Evolutionary conservation across 2,888 invertebrate species (phyloP).

Genomic region (Beris chalybata): DNA sequence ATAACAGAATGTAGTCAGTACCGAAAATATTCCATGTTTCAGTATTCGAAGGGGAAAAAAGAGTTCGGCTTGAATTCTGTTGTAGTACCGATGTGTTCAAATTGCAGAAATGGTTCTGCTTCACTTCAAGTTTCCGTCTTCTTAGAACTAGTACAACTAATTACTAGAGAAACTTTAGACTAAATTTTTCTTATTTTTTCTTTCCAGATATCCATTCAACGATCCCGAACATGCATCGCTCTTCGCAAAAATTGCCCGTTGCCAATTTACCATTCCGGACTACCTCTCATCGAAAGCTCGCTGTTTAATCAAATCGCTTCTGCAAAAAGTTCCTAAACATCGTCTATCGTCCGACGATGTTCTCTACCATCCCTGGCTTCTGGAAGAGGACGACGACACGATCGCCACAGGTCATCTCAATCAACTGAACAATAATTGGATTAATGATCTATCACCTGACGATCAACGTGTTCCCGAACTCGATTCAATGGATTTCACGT

Average conservation of each 20-base stretch:
- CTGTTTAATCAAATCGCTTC: slow-evolving; percentile 78
- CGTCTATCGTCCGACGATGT: slow-evolving; percentile 79
- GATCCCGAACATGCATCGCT: slow-evolving; percentile 84
- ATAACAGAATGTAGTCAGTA: no score
- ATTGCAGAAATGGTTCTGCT: no score
- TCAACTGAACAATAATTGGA: slow-evolving; percentile 17
- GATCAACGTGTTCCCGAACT: slow-evolving; percentile 43
- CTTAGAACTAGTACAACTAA: no score
- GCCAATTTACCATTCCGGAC: slow-evolving; percentile 83
- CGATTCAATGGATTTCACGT: slow-evolving; percentile 36
- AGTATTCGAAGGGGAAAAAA: no score
- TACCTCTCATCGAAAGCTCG: slow-evolving; percentile 79
- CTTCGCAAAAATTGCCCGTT: slow-evolving; percentile 87
- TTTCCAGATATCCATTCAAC: slow-evolving; percentile 86
- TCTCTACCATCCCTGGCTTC: slow-evolving; percentile 83
- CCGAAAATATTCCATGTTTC: no score
- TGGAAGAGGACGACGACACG: slow-evolving; percentile 57
- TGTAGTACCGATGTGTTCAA: no score
- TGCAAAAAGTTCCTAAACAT: slow-evolving; percentile 80
- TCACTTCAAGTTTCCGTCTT: no score
- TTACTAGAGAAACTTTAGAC: no score
- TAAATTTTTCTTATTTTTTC: no score
- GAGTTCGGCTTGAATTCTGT: no score
- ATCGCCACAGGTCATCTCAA: background rate
- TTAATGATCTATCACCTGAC: slow-evolving; percentile 36